Evolutionary conservation across 2,888 invertebrate species (phyloP).

Genomic region (Epinotia bilunana): DNA sequence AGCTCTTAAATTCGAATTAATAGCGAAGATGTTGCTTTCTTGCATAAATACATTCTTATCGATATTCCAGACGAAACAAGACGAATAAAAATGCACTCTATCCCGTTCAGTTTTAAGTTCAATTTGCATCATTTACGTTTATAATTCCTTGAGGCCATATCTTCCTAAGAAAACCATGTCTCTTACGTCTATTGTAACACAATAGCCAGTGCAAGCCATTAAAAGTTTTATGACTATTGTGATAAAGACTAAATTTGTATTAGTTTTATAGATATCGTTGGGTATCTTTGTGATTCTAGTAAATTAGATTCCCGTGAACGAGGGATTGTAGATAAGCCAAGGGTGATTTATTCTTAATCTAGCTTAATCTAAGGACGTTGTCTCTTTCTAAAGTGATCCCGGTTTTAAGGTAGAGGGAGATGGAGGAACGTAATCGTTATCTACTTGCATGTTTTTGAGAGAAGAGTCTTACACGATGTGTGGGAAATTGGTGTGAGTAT

Average conservation of each 20-base stretch:
- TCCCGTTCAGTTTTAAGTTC: background rate
- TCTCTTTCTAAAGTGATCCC: background rate
- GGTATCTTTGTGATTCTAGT: slow-evolving; percentile 20
- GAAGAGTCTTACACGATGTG: background rate
- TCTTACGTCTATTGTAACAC: slow-evolving; percentile 3
- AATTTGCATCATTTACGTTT: background rate
- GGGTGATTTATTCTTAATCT: slow-evolving; percentile 30
- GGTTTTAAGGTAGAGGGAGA: background rate
- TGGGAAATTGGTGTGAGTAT: background rate
- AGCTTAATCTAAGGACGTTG: slow-evolving; percentile 15
- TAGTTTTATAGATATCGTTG: slow-evolving; percentile 26
- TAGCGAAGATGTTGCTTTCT: slow-evolving; percentile 5
- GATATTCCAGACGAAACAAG: background rate
- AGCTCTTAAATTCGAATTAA: slow-evolving; percentile 12
- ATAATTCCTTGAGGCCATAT: background rate
- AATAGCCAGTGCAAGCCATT: slow-evolving; percentile 10
- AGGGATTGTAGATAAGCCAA: slow-evolving; percentile 25
- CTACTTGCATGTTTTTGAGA: slow-evolving; percentile 4
- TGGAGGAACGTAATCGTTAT: background rate
- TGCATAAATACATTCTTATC: slow-evolving; percentile 16
- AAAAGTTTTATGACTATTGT: slow-evolving; percentile 30
- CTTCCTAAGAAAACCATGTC: background rate
- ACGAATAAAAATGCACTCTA: background rate
- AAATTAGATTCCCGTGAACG: slow-evolving; percentile 17
- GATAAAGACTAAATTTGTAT: slow-evolving; percentile 37